Conservation (phyloP, 2,888 invertebrate species). For the Phyto melanocephala region DNA sequence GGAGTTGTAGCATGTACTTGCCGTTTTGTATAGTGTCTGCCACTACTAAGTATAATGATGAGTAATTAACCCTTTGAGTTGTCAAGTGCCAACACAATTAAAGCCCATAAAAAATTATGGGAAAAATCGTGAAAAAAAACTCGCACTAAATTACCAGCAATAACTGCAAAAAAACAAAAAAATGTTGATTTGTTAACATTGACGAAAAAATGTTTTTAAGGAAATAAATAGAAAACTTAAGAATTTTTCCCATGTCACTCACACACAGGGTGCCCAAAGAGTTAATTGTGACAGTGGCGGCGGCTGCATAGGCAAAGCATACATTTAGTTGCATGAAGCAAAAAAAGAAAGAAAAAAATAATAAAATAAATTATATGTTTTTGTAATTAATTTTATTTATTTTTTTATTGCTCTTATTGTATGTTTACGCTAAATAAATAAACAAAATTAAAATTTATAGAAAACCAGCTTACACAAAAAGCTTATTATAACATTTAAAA, state of each 20-base stretch:
- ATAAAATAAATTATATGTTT: conserved; percentile 14
- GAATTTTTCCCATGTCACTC: neutral
- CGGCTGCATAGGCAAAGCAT: no score
- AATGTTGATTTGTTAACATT: conserved; percentile 1
- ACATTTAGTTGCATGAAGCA: neutral
- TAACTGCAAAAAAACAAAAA: conserved; percentile 4
- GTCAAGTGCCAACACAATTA: conserved; percentile 37
- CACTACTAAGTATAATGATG: conserved; percentile 19
- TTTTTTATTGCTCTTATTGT: neutral
- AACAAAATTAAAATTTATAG: neutral
- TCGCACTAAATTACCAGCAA: neutral
- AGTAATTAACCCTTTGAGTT: conserved; percentile 54
- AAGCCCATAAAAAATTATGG: conserved; percentile 47
- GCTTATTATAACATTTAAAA: conserved; percentile 2
- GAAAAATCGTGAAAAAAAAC: conserved; percentile 38
- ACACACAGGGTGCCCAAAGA: neutral
- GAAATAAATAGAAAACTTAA: neutral
- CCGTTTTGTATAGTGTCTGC: conserved; percentile 13
- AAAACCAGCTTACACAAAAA: no score
- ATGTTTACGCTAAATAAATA: neutral
- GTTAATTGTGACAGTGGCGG: conserved; percentile 1
- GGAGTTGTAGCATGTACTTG: neutral
- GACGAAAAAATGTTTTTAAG: neutral
- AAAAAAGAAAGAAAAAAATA: no score
- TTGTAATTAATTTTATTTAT: conserved; percentile 28